These are phyloP conservation scores for Brienomyrus longianalis DNA, from an alignment of 2,113 vertebrate genomes.

Conservation along the genomic window DNA sequence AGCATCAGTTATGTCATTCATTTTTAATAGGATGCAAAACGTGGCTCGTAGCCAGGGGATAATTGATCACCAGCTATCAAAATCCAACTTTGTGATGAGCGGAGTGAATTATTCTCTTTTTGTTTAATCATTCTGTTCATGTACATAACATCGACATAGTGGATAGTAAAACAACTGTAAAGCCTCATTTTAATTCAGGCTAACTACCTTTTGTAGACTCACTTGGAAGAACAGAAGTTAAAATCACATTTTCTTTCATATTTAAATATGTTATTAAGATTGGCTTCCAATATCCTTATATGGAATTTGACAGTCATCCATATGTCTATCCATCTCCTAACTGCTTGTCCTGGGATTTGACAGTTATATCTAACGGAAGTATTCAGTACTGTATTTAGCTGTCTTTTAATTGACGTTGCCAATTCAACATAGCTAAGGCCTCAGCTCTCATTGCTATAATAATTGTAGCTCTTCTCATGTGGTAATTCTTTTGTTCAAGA, in stretches of 20 bases:
- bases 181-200: not conserved
- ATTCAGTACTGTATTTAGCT: not conserved
- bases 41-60: not conserved
- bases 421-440: not conserved
- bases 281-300: not conserved
- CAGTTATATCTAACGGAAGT: not conserved
- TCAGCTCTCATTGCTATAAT: not conserved
- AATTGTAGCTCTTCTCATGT: not conserved
- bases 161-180: not conserved
- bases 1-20: not conserved
- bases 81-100: not conserved
- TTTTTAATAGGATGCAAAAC: conserved; percentile 11
- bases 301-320: not conserved
- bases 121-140: not conserved
- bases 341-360: not conserved
- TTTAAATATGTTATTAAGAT: not conserved
- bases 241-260: not conserved
- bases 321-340: not conserved
- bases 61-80: not conserved
- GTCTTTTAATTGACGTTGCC: not conserved
- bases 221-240: not conserved
- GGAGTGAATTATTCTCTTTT: not conserved
- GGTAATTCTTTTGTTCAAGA: not conserved
- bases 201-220: not conserved
- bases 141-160: not conserved